Conservation (phyloP, 1,140 invertebrate species). For the Plodia interpunctella region DNA sequence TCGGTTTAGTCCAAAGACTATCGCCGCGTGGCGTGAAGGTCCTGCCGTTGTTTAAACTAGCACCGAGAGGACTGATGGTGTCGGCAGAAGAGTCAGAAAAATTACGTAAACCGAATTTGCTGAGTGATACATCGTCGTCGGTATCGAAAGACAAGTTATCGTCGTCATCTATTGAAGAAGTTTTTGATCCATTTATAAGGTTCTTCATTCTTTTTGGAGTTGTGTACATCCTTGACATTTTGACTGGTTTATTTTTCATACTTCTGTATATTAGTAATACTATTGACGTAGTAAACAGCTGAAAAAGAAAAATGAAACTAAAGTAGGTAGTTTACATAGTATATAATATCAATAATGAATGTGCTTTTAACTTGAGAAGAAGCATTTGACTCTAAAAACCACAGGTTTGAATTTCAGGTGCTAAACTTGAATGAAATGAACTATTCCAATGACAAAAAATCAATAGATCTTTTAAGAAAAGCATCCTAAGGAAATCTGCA, state of each 20-base stretch:
- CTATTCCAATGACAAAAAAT: too few relatives aligned
- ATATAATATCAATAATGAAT: neutral
- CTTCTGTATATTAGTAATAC: constrained; percentile 50
- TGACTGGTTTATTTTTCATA: constrained; percentile 38
- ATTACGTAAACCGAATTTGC: constrained; percentile 64
- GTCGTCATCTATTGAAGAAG: constrained; percentile 44
- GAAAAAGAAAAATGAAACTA: constrained; percentile 27
- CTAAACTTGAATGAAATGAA: too few relatives aligned
- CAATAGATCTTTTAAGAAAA: too few relatives aligned
- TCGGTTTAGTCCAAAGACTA: constrained; percentile 57
- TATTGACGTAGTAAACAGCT: constrained; percentile 46
- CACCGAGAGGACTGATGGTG: constrained; percentile 41
- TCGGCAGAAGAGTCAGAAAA: constrained; percentile 62
- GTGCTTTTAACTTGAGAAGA: too few relatives aligned
- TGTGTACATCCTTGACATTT: constrained; percentile 27
- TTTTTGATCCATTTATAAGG: constrained; percentile 33
- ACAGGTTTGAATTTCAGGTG: too few relatives aligned
- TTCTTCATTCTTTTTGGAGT: constrained; percentile 54
- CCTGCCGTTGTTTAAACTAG: constrained; percentile 49
- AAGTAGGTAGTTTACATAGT: neutral
- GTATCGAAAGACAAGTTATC: constrained; percentile 49
- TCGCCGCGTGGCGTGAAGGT: constrained; percentile 54
- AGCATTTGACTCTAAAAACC: too few relatives aligned
- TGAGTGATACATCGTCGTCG: constrained; percentile 65
- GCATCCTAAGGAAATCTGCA: too few relatives aligned